These are phyloP conservation scores for Apotomis turbidana DNA, from an alignment of 2,888 invertebrate genomes.

Conservation along the genomic window DNA sequence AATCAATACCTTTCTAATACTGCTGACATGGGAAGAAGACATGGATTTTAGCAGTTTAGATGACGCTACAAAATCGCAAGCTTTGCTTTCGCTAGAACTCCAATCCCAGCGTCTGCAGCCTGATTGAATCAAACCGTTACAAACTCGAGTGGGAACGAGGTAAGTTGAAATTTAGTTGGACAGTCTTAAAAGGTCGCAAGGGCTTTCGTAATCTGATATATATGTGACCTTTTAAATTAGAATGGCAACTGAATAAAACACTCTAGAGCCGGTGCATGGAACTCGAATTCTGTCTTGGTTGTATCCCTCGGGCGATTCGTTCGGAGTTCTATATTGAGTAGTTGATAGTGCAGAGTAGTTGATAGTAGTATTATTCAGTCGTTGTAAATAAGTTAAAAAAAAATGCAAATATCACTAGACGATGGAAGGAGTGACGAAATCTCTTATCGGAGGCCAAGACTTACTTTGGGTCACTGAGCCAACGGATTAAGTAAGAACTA, in stretches of 20 bases:
- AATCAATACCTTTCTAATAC: background rate
- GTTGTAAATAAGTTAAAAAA: too few relatives aligned
- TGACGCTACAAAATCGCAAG: constrained; percentile 14
- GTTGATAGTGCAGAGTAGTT: background rate
- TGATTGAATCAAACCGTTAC: constrained; percentile 38
- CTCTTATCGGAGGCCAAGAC: too few relatives aligned
- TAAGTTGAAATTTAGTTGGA: constrained; percentile 19
- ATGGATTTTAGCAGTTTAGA: background rate
- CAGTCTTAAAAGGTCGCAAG: constrained; percentile 18
- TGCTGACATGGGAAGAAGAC: background rate
- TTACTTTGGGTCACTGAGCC: too few relatives aligned
- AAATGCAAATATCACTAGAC: too few relatives aligned
- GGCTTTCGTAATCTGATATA: background rate
- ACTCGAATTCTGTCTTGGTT: constrained; percentile 17
- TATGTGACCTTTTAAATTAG: constrained; percentile 6
- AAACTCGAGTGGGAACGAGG: constrained; percentile 33
- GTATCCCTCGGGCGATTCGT: constrained; percentile 28
- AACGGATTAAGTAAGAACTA: too few relatives aligned
- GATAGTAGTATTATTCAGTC: too few relatives aligned
- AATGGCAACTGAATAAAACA: constrained; percentile 21
- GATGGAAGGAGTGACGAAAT: too few relatives aligned
- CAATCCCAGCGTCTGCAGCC: constrained; percentile 18
- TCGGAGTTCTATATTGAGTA: constrained; percentile 15
- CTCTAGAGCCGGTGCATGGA: constrained; percentile 7
- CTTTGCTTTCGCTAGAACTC: constrained; percentile 4